A percentile compares a stretch with the other conserved stretches of the same genome.
Conservation (phyloP, 2,888 invertebrate species). For the Pecten maximus region DNA sequence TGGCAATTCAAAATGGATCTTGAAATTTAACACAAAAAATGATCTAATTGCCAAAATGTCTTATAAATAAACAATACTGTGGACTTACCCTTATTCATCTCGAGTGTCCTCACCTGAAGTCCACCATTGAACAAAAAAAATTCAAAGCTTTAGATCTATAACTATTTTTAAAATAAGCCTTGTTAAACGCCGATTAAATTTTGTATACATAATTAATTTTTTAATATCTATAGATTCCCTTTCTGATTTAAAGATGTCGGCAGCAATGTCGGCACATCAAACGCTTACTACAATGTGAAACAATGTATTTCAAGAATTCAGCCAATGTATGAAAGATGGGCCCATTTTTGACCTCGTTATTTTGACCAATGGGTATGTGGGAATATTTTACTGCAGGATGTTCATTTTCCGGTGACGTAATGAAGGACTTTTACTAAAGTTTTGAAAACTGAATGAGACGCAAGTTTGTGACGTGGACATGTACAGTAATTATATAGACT, state of each 20-base stretch:
- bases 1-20: too few species aligned
- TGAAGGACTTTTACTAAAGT: conserved; percentile 20
- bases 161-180: too few species aligned
- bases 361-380: conserved; percentile 11
- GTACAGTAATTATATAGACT: neutral
- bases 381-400: neutral
- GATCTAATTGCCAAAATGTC: too few species aligned
- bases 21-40: too few species aligned
- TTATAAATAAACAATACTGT: too few species aligned
- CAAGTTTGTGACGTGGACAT: neutral
- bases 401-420: conserved; percentile 21
- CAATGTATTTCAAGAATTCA: conserved; percentile 33
- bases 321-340: conserved; percentile 20
- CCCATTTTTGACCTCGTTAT: conserved; percentile 11
- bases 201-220: too few species aligned
- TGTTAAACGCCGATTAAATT: too few species aligned
- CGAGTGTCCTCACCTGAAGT: too few species aligned
- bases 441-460: neutral
- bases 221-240: neutral
- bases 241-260: neutral
- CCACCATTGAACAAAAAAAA: too few species aligned
- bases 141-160: too few species aligned
- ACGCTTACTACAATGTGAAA: neutral
- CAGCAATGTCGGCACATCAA: neutral
- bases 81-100: too few species aligned